Evolutionary conservation across 2,888 invertebrate species (phyloP), one percentile per base, ranked within the genome.

Genomic region (Agonopterix arenella): DNA sequence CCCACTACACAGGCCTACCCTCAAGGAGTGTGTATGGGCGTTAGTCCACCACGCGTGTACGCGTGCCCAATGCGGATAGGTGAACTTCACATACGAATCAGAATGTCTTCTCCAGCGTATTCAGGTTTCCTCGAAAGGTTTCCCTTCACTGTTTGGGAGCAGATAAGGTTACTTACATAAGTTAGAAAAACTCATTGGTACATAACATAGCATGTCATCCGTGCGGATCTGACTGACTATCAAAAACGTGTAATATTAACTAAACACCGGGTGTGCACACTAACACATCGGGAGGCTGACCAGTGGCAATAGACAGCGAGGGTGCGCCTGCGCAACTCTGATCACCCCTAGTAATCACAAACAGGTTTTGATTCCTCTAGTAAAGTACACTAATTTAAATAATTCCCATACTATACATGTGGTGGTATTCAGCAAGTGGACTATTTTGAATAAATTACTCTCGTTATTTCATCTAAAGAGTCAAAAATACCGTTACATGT

Each of bases 381-480:
- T 51, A 59, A 75, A 80, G 80, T 83, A 81, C 80, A 80, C 74
- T 80, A 66, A 81, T 84, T 81, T 76, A 58, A 76, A 85, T 84
- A 80, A 77, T 83, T 83, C 82, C 68, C 74, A 72, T 57, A 28
- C 28, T 28, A 4, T 28, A 7, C 5, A 28, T 28, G 28, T 28
- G 28, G 28, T 28, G 28, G 7, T n/a, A 43, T 43, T 11, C 11
- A 36, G 36, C 18, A 5, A 4, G 7, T 10, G 28, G 36, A 45
- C 40, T 40, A 40, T 13, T 46, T 13, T 13, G 16, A 46, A 46
- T 46, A 46, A 38, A 16, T 46, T 40, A 10, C 38, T 13, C 13
- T 46, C 38, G 38, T n/a, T 36, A 11, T 3, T 46, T 38, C 46
- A 18, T 40, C 13, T 46, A 13, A 37, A 10, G 38, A 7, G 7